Conservation (phyloP, 2,888 invertebrate genomes). For the Leptopilina myrica region DNA sequence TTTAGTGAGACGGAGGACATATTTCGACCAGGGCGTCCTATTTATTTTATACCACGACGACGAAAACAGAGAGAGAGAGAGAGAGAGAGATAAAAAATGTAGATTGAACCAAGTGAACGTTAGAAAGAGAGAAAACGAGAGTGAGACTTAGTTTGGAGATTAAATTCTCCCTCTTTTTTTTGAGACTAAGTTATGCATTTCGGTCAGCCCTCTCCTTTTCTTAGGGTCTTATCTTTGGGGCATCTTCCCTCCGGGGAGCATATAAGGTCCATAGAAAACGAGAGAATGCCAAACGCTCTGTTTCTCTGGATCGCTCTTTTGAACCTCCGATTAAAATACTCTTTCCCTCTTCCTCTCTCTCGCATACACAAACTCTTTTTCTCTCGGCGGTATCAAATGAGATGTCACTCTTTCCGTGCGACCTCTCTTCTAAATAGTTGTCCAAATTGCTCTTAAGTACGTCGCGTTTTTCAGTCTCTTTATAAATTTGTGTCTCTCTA, state of each 20-base stretch:
- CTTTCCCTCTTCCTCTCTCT: background rate
- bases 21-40: constrained; percentile 66
- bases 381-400: constrained; percentile 66
- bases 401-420: constrained; percentile 60
- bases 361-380: too few species aligned
- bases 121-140: constrained; percentile 25
- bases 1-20: constrained; percentile 68
- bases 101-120: background rate
- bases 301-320: constrained; percentile 47
- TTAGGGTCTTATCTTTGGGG: constrained; percentile 67
- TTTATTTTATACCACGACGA: constrained; percentile 64
- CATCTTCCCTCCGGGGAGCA: constrained; percentile 62
- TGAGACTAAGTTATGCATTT: constrained; percentile 71
- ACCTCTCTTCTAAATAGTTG: constrained; percentile 45
- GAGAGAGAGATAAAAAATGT: constrained; percentile 46
- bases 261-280: constrained; percentile 45
- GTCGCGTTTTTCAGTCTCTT: constrained; percentile 25
- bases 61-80: constrained; percentile 44
- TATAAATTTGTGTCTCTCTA: constrained; percentile 9
- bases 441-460: constrained; percentile 34
- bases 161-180: constrained; percentile 66
- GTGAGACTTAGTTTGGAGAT: constrained; percentile 62
- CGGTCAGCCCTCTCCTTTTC: constrained; percentile 64
- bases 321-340: constrained; percentile 72
- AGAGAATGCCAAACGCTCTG: constrained; percentile 31